Conservation (phyloP, 2,113 vertebrate genomes). For the Daubentonia madagascariensis region DNA sequence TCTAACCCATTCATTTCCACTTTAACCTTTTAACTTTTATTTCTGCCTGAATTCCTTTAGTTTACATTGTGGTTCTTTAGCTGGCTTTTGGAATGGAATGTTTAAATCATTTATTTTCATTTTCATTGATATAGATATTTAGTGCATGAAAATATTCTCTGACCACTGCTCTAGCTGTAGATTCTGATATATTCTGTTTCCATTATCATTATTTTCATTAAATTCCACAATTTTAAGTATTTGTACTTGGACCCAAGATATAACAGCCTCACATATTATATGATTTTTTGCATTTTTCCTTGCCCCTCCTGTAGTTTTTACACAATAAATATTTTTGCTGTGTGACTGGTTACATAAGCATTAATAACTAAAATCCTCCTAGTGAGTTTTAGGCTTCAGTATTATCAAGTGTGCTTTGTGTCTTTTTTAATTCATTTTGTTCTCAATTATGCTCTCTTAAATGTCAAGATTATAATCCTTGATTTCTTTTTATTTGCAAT, state of each 20-base stretch:
- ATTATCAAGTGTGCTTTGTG: not conserved
- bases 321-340: not conserved
- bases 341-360: not conserved
- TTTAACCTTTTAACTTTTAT: not conserved
- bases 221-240: not conserved
- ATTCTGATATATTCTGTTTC: not conserved
- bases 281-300: not conserved
- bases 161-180: not conserved
- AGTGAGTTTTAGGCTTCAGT: not conserved
- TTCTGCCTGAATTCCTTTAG: not conserved
- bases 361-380: not conserved
- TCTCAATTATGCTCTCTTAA: too few species aligned
- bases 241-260: not conserved
- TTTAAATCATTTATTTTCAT: not conserved
- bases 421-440: not conserved
- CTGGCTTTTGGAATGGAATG: not conserved
- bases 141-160: not conserved
- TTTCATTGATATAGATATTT: not conserved
- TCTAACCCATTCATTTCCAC: not conserved
- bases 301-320: not conserved
- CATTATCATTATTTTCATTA: not conserved
- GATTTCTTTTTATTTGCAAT: too few species aligned
- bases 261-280: not conserved
- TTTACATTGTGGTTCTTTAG: not conserved
- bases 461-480: too few species aligned